Percentiles rank a stretch among this genome's conserved stretches.
Evolutionary conservation across 1,140 invertebrate species (phyloP).

Genomic region (Phymastichus coffea): DNA sequence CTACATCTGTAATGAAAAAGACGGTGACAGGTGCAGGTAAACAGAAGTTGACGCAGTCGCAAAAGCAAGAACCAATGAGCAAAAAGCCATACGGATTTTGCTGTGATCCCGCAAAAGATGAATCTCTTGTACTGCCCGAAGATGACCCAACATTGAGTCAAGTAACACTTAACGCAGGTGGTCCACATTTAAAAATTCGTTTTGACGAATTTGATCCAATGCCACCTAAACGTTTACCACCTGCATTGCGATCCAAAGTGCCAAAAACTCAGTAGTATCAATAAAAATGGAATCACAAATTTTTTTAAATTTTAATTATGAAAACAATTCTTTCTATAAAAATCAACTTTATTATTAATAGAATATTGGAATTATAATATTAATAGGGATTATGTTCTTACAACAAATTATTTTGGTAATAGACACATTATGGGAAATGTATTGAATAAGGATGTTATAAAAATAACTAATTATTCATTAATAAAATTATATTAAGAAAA

Average conservation of each 20-base stretch:
- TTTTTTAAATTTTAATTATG: no score
- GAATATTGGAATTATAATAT: no score
- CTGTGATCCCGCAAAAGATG: conserved; percentile 37
- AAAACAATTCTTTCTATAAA: no score
- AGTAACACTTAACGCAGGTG: conserved; percentile 24
- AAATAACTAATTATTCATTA: no score
- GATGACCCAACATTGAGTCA: conserved; percentile 19
- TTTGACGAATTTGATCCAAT: conserved; percentile 15
- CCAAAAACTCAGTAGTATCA: no score
- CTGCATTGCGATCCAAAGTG: no score
- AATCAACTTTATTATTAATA: no score
- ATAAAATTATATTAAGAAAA: conserved; percentile 25
- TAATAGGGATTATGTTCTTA: no score
- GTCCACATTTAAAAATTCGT: conserved; percentile 39
- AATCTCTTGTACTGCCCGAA: conserved; percentile 27
- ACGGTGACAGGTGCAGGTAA: background rate
- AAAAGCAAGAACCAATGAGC: conserved; percentile 22
- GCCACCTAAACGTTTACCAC: background rate
- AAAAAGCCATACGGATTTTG: conserved; percentile 46
- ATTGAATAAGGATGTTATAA: no score
- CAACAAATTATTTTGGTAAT: no score
- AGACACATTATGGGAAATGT: no score
- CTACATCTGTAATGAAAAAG: conserved; percentile 18
- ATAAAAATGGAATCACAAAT: no score
- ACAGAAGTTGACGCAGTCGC: background rate